These are phyloP conservation scores for Megaceryle alcyon DNA, from an alignment of 2,797 vertebrate genomes.

Conservation along the genomic window DNA sequence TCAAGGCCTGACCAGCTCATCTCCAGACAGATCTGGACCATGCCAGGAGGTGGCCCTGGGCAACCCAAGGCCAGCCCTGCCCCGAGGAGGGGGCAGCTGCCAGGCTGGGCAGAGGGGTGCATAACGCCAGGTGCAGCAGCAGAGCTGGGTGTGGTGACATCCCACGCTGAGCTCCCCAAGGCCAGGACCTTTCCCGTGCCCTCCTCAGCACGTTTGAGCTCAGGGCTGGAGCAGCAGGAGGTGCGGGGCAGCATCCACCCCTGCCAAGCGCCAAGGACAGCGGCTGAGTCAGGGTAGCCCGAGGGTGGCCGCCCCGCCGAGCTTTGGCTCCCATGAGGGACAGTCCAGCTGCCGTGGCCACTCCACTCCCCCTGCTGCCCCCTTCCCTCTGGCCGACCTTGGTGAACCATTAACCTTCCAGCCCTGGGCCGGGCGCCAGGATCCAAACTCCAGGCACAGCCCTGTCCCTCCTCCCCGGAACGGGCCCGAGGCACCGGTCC, in stretches of 20 bases:
- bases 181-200: not conserved
- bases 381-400: not conserved
- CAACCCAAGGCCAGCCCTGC: not conserved
- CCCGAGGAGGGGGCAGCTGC: not conserved
- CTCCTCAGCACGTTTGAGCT: accelerated
- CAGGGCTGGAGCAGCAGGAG: not conserved
- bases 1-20: not conserved
- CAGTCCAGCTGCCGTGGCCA: accelerated
- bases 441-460: slow-evolving; percentile 6
- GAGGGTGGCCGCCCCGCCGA: accelerated
- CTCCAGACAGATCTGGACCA: not conserved
- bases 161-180: accelerated
- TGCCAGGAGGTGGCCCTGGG: not conserved
- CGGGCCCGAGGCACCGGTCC: accelerated
- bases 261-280: not conserved
- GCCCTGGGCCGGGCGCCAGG: not conserved
- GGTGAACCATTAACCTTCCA: slow-evolving; percentile 61
- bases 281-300: accelerated
- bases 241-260: accelerated
- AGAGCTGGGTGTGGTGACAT: accelerated
- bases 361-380: not conserved
- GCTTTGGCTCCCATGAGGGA: not conserved
- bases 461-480: not conserved
- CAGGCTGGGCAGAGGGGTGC: accelerated
- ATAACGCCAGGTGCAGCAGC: not conserved